Conservation (phyloP, 2,888 invertebrate genomes). For the Drepana falcataria region DNA sequence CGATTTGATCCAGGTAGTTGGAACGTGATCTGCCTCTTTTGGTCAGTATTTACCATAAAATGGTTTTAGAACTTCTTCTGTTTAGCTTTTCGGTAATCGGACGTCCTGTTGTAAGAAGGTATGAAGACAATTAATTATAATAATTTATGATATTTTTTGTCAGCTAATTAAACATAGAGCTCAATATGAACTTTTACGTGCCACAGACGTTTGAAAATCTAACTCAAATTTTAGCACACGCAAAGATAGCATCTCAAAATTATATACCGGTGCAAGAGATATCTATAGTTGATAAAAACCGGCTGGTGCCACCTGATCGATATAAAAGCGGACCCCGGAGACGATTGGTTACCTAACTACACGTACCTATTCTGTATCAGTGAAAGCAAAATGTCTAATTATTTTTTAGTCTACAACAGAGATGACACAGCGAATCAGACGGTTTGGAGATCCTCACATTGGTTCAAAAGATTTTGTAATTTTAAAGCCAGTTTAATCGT, state of each 20-base stretch:
- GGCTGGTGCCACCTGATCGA: slow-evolving; percentile 54
- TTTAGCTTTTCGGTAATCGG: too few relatives aligned
- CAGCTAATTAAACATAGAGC: too few relatives aligned
- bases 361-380: slow-evolving; percentile 56
- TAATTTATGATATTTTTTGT: too few relatives aligned
- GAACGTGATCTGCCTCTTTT: too few relatives aligned
- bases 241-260: not conserved
- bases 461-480: not conserved
- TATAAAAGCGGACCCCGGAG: slow-evolving; percentile 46
- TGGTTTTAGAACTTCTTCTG: too few relatives aligned
- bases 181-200: too few relatives aligned
- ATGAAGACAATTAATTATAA: too few relatives aligned
- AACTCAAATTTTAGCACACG: slow-evolving; percentile 6
- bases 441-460: slow-evolving; percentile 10
- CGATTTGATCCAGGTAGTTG: too few relatives aligned
- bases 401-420: slow-evolving; percentile 53
- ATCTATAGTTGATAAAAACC: slow-evolving; percentile 31
- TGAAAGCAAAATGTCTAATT: slow-evolving; percentile 74
- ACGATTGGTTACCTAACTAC: slow-evolving; percentile 63
- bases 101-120: too few relatives aligned
- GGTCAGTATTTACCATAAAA: too few relatives aligned
- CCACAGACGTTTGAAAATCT: not conserved
- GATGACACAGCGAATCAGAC: slow-evolving; percentile 63
- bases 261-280: slow-evolving; percentile 16
- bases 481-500: too few relatives aligned